A percentile compares a stretch with the other conserved stretches of the same genome.
Evolutionary conservation across 2,888 invertebrate species (phyloP).

Genomic region (Drosophila algonquin): DNA sequence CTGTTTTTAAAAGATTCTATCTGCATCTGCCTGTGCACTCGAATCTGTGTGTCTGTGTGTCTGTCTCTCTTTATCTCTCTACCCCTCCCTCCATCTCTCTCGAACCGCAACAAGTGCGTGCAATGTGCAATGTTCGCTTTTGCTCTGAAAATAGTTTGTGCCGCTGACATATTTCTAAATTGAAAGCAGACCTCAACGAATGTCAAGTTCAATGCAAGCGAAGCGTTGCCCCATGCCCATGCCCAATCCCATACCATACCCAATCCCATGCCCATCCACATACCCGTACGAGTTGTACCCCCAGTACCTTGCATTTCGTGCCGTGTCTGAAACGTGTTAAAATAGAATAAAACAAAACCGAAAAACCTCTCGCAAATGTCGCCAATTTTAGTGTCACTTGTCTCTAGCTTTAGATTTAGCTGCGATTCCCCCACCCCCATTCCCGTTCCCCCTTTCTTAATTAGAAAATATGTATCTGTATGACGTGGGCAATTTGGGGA

Average conservation of each 20-base stretch:
- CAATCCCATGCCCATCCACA: constrained; percentile 7
- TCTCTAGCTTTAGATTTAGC: constrained; percentile 48
- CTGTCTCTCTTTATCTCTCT: constrained; percentile 14
- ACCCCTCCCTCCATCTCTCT: constrained; percentile 9
- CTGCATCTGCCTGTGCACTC: neutral
- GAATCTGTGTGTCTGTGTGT: constrained; percentile 7
- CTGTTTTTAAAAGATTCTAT: neutral
- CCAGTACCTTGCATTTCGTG: constrained; percentile 42
- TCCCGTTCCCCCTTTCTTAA: constrained; percentile 47
- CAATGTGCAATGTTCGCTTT: constrained; percentile 26
- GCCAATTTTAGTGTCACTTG: constrained; percentile 74
- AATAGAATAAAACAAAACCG: constrained; percentile 41
- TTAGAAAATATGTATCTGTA: constrained; percentile 55
- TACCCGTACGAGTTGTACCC: constrained; percentile 12
- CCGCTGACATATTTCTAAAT: constrained; percentile 68
- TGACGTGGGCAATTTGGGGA: constrained; percentile 45
- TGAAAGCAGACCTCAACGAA: constrained; percentile 62
- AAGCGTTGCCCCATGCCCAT: constrained; percentile 45
- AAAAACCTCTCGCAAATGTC: constrained; percentile 60
- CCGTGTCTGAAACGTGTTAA: constrained; percentile 68
- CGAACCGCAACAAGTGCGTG: constrained; percentile 46
- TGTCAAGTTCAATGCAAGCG: constrained; percentile 79
- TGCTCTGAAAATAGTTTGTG: constrained; percentile 59
- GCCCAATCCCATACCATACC: constrained; percentile 35
- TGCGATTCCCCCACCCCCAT: constrained; percentile 27